These are phyloP conservation scores for Heliconius hewitsoni DNA, from an alignment of 1,140 invertebrate species.

Conservation along the genomic window DNA sequence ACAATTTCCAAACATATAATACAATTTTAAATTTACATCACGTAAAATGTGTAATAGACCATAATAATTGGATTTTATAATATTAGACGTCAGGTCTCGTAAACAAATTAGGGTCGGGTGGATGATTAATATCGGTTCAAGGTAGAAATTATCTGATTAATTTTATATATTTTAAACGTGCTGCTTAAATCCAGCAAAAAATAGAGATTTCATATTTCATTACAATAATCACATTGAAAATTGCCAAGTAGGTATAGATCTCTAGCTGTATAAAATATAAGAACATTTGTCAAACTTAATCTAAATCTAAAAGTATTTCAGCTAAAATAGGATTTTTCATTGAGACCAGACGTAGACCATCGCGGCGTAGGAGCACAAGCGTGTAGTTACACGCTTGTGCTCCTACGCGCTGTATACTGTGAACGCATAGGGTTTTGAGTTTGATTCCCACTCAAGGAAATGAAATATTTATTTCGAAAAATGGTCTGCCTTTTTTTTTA, in stretches of 20 bases:
- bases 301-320: no score
- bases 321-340: not conserved
- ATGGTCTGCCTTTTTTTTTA: no score
- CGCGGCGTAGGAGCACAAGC: no score
- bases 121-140: slow-evolving; percentile 26
- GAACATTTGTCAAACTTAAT: no score
- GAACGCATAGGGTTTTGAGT: no score
- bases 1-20: not conserved
- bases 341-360: not conserved
- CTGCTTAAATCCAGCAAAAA: not conserved
- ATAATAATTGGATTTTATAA: slow-evolving; percentile 32
- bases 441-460: no score
- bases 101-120: slow-evolving; percentile 31
- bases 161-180: not conserved
- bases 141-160: slow-evolving; percentile 18
- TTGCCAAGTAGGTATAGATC: no score
- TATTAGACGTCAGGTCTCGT: slow-evolving; percentile 18
- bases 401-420: no score
- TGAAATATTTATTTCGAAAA: no score
- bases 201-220: not conserved
- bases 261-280: no score
- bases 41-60: slow-evolving; percentile 21
- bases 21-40: slow-evolving; percentile 1
- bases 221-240: no score
- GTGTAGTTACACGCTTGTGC: no score